A percentile compares a stretch with the other conserved stretches of the same genome.
Conservation (phyloP, 2,113 vertebrate genomes). For the Rattus rattus region DNA sequence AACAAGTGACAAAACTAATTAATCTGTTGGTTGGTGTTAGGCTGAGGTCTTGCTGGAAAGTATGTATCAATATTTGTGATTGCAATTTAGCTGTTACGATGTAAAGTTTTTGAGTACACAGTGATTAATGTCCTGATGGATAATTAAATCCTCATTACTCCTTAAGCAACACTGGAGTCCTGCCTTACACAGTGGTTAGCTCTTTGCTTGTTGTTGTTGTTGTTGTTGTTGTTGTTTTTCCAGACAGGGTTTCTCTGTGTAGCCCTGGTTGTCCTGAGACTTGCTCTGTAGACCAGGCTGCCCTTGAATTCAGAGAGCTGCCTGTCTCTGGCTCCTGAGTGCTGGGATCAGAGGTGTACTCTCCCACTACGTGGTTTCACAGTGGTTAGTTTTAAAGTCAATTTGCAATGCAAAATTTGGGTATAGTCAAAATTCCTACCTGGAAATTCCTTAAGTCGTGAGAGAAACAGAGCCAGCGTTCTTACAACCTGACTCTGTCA, state of each 20-base stretch:
- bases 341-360: neutral
- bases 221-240: neutral
- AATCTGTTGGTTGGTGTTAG: conserved; percentile 49
- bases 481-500: neutral
- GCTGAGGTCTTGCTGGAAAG: conserved; percentile 46
- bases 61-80: conserved; percentile 52
- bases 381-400: conserved; percentile 57
- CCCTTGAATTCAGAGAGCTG: neutral
- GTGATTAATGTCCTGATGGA: neutral
- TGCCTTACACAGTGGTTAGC: neutral
- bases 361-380: neutral
- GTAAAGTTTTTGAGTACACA: conserved; percentile 4
- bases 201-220: neutral
- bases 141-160: conserved; percentile 52
- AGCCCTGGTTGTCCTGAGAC: neutral
- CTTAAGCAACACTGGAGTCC: conserved; percentile 13
- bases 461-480: neutral
- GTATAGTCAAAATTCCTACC: conserved; percentile 38
- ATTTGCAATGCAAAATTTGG: conserved; percentile 25
- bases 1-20: conserved; percentile 46
- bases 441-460: conserved; percentile 30
- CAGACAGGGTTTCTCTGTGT: neutral
- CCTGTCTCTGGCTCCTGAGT: neutral
- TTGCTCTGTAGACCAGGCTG: neutral
- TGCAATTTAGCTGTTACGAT: conserved; percentile 18